These are phyloP conservation scores for Plebejus argus DNA, from an alignment of 2,888 invertebrate genomes.

Conservation along the genomic window DNA sequence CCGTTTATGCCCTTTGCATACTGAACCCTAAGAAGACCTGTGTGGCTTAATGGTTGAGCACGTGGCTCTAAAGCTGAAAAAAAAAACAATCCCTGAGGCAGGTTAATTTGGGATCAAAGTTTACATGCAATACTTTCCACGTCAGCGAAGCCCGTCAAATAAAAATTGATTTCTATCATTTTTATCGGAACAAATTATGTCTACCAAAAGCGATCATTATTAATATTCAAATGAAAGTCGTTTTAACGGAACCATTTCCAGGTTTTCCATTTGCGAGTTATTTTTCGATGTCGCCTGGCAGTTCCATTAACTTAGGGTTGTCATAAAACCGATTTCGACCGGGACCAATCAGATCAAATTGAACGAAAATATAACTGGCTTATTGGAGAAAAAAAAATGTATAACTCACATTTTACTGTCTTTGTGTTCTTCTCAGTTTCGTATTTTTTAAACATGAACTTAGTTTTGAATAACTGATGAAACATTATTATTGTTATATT, in stretches of 20 bases:
- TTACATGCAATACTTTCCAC: too few relatives aligned
- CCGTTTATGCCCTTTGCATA: too few relatives aligned
- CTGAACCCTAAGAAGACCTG: too few relatives aligned
- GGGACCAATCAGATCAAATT: constrained; percentile 26
- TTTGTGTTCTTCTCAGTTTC: not conserved
- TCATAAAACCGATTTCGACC: constrained; percentile 10
- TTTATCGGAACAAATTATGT: not conserved
- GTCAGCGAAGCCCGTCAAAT: not conserved
- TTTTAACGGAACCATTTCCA: constrained; percentile 60
- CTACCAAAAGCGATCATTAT: constrained; percentile 37
- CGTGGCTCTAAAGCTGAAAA: too few relatives aligned
- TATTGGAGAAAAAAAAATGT: not conserved
- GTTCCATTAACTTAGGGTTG: constrained; percentile 51
- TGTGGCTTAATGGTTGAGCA: too few relatives aligned
- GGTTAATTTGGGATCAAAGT: too few relatives aligned
- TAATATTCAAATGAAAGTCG: constrained; percentile 55
- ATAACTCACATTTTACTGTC: not conserved
- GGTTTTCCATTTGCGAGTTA: constrained; percentile 55
- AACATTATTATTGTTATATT: not conserved
- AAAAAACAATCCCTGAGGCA: too few relatives aligned
- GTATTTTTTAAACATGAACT: not conserved
- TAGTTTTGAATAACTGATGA: not conserved
- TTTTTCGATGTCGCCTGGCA: constrained; percentile 57
- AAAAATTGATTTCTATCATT: not conserved
- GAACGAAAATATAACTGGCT: not conserved